Evolutionary conservation across 2,797 vertebrate genomes (phyloP).

Genomic region (Bovichtus variegatus): DNA sequence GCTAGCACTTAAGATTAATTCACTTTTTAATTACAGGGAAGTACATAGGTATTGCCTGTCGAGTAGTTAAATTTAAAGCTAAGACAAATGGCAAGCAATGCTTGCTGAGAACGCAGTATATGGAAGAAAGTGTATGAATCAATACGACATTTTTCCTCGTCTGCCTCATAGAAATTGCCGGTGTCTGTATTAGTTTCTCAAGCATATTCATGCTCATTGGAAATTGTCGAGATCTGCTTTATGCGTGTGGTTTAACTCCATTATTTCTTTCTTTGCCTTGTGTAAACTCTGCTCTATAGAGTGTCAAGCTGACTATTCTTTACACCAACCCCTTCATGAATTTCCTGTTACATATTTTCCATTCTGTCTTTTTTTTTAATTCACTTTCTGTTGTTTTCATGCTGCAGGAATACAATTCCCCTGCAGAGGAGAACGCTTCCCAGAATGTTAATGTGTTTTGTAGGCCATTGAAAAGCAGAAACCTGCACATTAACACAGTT

Average conservation of each 20-base stretch:
- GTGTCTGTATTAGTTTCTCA: constrained; percentile 35
- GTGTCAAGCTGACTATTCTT: constrained; percentile 13
- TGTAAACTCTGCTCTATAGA: constrained; percentile 14
- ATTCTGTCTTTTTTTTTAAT: background rate
- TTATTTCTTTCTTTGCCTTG: constrained; percentile 21
- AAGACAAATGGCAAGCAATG: constrained; percentile 56
- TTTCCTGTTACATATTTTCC: constrained; percentile 24
- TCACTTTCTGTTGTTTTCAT: constrained; percentile 34
- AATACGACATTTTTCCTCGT: constrained; percentile 63
- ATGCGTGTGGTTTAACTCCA: constrained; percentile 4
- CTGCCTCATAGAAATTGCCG: constrained; percentile 36
- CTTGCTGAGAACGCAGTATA: constrained; percentile 77
- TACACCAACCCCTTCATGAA: background rate
- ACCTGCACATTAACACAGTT: constrained; percentile 9
- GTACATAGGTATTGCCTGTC: constrained; percentile 74
- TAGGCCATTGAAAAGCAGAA: constrained; percentile 17
- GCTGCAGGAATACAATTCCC: constrained; percentile 18
- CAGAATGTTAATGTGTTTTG: constrained; percentile 26
- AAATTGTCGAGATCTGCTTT: constrained; percentile 31
- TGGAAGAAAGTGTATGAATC: constrained; percentile 66
- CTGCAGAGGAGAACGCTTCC: constrained; percentile 26
- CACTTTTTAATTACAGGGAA: constrained; percentile 80
- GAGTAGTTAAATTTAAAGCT: constrained; percentile 70
- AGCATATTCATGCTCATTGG: constrained; percentile 14
- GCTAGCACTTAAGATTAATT: constrained; percentile 69